phyloP scores from a whole-genome alignment of 2,113 vertebrate genomes.

The Camelus dromedarius region DNA sequence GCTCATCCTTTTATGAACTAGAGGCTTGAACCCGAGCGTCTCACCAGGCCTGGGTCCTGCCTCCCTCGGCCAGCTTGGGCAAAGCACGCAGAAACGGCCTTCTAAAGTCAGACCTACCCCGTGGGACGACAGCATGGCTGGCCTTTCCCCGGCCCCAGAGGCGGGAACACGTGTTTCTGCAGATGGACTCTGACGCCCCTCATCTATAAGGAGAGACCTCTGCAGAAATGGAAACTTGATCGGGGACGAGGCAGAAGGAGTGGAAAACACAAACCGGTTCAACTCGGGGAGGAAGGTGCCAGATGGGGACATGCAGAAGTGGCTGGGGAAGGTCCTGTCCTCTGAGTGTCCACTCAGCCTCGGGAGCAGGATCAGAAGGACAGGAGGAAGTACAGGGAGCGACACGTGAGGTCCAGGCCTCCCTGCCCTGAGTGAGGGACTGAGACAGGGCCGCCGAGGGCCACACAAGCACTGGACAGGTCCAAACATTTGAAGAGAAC shows the following conservation, averaged over 20 bases:
- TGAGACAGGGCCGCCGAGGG: background rate
- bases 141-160: background rate
- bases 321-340: background rate
- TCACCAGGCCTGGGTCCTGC: background rate
- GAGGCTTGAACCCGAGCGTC: background rate
- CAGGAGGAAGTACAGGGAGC: background rate
- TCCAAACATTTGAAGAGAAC: background rate
- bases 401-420: background rate
- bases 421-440: background rate
- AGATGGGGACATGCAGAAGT: background rate
- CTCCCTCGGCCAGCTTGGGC: rapidly evolving
- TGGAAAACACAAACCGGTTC: background rate
- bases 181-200: rapidly evolving
- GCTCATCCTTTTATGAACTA: background rate
- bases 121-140: rapidly evolving
- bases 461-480: rapidly evolving
- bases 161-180: background rate
- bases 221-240: background rate
- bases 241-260: background rate
- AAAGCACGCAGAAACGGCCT: background rate
- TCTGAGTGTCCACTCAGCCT: background rate
- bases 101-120: rapidly evolving
- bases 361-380: background rate
- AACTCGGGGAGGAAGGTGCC: background rate
- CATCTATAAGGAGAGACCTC: background rate